phyloP scores from a whole-genome alignment of 1,140 invertebrate genomes.

The Hestina assimilis region DNA sequence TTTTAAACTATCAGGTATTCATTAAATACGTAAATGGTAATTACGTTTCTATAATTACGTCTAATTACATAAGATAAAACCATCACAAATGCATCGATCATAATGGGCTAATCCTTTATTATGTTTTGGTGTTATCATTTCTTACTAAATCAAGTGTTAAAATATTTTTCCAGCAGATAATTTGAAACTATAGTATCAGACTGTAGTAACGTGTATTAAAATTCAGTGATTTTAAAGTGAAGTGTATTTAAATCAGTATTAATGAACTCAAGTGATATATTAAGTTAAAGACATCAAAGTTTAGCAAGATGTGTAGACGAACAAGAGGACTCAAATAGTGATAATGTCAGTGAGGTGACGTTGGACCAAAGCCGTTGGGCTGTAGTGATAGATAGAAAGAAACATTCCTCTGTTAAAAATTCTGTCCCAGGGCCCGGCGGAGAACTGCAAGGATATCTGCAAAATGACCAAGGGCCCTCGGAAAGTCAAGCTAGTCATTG shows the following conservation, averaged over 20 bases:
- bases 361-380: slow-evolving; percentile 43
- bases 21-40: slow-evolving; percentile 15
- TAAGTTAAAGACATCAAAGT: slow-evolving; percentile 17
- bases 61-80: slow-evolving; percentile 32
- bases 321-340: slow-evolving; percentile 43
- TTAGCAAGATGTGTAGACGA: slow-evolving; percentile 45
- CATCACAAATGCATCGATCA: slow-evolving; percentile 46
- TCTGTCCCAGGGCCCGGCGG: slow-evolving; percentile 66
- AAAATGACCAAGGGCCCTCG: slow-evolving; percentile 79
- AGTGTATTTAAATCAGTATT: slow-evolving; percentile 41
- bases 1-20: slow-evolving; percentile 17
- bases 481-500: slow-evolving; percentile 79
- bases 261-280: slow-evolving; percentile 51
- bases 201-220: slow-evolving; percentile 45
- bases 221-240: slow-evolving; percentile 43
- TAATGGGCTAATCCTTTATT: slow-evolving; percentile 36
- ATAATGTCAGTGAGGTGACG: slow-evolving; percentile 67
- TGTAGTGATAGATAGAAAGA: slow-evolving; percentile 51
- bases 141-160: slow-evolving; percentile 28
- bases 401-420: slow-evolving; percentile 77
- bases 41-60: slow-evolving; percentile 16
- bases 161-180: slow-evolving; percentile 27
- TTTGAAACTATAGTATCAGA: slow-evolving; percentile 24
- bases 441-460: slow-evolving; percentile 64
- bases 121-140: slow-evolving; percentile 31